A percentile compares a stretch with the other conserved stretches of the same genome.
Conservation (phyloP, 2,797 vertebrate species). For the Hybognathus amarus region DNA sequence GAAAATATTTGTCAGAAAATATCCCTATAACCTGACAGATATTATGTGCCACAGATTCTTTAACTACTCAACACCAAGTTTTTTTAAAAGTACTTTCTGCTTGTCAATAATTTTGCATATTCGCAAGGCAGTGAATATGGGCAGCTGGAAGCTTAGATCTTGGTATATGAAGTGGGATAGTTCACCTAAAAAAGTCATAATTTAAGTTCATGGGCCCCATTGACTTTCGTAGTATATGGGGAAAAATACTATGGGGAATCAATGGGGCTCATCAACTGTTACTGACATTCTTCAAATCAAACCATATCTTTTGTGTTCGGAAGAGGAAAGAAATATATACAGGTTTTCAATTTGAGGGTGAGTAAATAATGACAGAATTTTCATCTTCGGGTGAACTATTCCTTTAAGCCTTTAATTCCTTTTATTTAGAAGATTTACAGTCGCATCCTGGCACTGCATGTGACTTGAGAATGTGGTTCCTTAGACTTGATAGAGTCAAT, state of each 20-base stretch:
- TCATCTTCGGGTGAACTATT: no score
- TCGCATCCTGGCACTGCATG: not conserved
- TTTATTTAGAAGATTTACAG: no score
- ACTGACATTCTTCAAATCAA: no score
- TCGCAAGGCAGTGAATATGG: not conserved
- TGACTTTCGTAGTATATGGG: no score
- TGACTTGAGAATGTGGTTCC: not conserved
- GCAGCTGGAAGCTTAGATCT: not conserved
- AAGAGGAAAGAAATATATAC: not conserved
- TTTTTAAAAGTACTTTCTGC: conserved; percentile 9
- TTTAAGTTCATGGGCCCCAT: no score
- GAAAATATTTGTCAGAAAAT: not conserved
- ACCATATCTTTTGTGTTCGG: not conserved
- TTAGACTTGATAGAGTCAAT: not conserved
- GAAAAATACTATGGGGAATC: no score
- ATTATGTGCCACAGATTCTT: not conserved
- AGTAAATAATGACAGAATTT: no score
- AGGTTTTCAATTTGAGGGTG: not conserved
- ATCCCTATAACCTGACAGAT: not conserved
- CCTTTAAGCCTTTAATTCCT: not conserved
- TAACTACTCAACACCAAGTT: not conserved
- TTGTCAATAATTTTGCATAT: not conserved
- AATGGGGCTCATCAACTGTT: no score
- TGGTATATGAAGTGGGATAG: not conserved
- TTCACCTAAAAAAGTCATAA: no score